These are phyloP conservation scores for Polyploca ridens DNA, from an alignment of 2,888 invertebrate species.

Conservation along the genomic window DNA sequence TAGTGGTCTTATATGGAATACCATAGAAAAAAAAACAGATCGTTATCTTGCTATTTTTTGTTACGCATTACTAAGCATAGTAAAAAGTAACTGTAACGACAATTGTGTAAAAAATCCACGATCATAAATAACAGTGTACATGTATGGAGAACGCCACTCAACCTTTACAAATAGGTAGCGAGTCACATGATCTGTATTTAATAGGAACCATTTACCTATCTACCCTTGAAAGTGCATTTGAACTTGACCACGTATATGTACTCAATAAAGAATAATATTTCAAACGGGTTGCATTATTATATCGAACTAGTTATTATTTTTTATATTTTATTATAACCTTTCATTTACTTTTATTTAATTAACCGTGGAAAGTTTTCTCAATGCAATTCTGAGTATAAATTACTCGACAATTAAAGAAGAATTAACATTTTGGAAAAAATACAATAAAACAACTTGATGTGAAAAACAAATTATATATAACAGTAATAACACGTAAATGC, in stretches of 20 bases:
- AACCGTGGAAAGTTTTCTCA: not conserved
- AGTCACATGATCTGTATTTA: conserved; percentile 38
- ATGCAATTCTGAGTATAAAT: not conserved
- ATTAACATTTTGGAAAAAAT: too few relatives aligned
- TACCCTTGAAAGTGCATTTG: conserved; percentile 46
- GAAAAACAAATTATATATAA: too few relatives aligned
- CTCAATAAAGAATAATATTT: conserved; percentile 35
- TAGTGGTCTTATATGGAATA: not conserved
- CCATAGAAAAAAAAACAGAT: not conserved
- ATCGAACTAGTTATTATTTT: not conserved
- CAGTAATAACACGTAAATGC: too few relatives aligned
- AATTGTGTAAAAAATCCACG: conserved; percentile 13
- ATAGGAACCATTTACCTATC: conserved; percentile 51
- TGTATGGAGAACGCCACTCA: conserved; percentile 11
- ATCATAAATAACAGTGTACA: conserved; percentile 12
- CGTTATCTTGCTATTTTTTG: not conserved
- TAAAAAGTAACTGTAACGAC: not conserved
- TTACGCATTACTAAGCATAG: not conserved
- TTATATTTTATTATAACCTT: not conserved
- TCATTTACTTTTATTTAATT: too few relatives aligned
- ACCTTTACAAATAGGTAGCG: conserved; percentile 14
- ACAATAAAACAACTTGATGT: too few relatives aligned
- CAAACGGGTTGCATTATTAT: not conserved
- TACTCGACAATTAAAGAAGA: too few relatives aligned
- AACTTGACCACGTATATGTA: conserved; percentile 19